These are phyloP conservation scores for Melitaea cinxia DNA, from an alignment of 1,140 invertebrate genomes.

Conservation along the genomic window DNA sequence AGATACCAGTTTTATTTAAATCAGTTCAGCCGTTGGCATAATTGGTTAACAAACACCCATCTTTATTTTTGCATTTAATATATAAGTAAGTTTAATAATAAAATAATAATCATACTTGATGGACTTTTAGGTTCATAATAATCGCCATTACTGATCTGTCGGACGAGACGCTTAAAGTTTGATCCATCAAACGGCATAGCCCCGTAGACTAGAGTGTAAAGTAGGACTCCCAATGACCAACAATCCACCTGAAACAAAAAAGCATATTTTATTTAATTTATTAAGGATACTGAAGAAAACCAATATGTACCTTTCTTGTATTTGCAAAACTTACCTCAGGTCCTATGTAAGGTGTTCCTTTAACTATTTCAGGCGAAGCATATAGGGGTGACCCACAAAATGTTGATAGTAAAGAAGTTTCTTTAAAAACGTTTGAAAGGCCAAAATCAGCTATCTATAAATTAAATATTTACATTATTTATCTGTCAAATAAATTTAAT, in stretches of 20 bases:
- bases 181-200: slow-evolving; percentile 99
- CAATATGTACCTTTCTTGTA: background rate
- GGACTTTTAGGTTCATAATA: slow-evolving; percentile 98
- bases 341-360: slow-evolving; percentile 98
- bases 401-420: slow-evolving; percentile 92
- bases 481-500: slow-evolving; percentile 1
- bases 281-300: too few relatives aligned
- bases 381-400: slow-evolving; percentile 99
- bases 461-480: slow-evolving; percentile 1
- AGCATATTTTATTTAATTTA: too few relatives aligned
- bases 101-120: slow-evolving; percentile 87
- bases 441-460: slow-evolving; percentile 98
- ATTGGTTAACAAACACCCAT: too few relatives aligned
- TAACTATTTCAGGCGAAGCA: slow-evolving; percentile 99
- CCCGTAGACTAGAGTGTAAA: slow-evolving; percentile 99
- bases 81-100: background rate
- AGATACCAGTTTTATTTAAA: too few relatives aligned
- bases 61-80: too few relatives aligned
- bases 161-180: slow-evolving; percentile 97
- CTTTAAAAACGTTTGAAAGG: slow-evolving; percentile 98
- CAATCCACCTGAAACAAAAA: slow-evolving; percentile 85
- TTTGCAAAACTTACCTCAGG: slow-evolving; percentile 86
- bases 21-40: too few relatives aligned
- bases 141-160: slow-evolving; percentile 98
- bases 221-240: slow-evolving; percentile 98